These are phyloP conservation scores for Scelioninae gen. 1 DNA, from an alignment of 2,888 invertebrate species.

Conservation along the genomic window DNA sequence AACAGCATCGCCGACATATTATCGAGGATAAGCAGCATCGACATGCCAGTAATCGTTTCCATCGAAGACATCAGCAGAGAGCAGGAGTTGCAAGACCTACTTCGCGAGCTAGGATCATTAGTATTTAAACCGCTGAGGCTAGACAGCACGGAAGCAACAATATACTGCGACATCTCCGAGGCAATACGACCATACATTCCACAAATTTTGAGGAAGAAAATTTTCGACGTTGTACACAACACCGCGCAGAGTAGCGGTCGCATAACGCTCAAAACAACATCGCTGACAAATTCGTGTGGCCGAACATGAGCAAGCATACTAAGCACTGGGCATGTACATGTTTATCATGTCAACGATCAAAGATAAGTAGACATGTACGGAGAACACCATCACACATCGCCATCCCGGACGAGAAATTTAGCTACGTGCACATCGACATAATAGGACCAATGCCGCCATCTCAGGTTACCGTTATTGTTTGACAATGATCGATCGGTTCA, in stretches of 20 bases:
- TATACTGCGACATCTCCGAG: conserved; percentile 12
- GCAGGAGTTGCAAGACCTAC: conserved; percentile 2
- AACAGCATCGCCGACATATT: conserved; percentile 44
- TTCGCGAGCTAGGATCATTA: background rate
- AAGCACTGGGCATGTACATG: conserved; percentile 74
- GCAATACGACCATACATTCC: conserved; percentile 41
- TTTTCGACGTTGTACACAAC: conserved; percentile 56
- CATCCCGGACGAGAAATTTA: conserved; percentile 74
- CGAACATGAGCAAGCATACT: conserved; percentile 72
- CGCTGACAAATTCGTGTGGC: conserved; percentile 73
- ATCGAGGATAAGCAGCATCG: conserved; percentile 17
- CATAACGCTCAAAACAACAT: conserved; percentile 67
- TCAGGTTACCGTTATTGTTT: conserved; percentile 67
- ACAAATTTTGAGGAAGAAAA: background rate
- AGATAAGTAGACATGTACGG: conserved; percentile 73
- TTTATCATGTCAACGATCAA: conserved; percentile 75
- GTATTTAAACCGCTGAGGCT: background rate
- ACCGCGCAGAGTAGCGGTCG: conserved; percentile 40
- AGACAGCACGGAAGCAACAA: conserved; percentile 9
- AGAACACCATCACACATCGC: conserved; percentile 22
- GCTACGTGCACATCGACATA: conserved; percentile 78
- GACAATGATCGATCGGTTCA: conserved; percentile 71
- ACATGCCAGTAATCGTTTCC: conserved; percentile 1
- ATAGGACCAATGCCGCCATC: conserved; percentile 77
- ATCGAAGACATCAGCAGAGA: conserved; percentile 2